Base-by-base conservation (phyloP, 1,140 invertebrate species). In the Drosophila albomicans region DNA sequence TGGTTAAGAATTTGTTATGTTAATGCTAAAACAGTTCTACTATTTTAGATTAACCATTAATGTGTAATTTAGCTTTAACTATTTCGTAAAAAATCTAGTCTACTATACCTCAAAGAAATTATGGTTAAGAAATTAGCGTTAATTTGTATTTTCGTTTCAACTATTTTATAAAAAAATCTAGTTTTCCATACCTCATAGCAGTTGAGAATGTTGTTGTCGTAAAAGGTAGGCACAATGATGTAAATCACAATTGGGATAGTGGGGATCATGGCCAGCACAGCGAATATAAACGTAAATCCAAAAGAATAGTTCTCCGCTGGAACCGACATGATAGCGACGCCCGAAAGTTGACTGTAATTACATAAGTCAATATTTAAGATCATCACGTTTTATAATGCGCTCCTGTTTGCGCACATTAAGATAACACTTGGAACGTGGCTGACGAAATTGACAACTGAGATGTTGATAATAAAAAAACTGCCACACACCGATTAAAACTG, bases 221-320 rank as follows among this genome's bases (percentile, higher is more conserved):
- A 97, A 91, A 98, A 98, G 0, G 98, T 95, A 1, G 97, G 97
- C 13, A 98, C 94, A 85, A 96, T 97, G 6, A 96, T 93, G 25
- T 93, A 93, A 11, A 95, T 94, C 72, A 97, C 94, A 0, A 95
- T 94, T 1, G 96, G 76, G 7, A 96, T 95, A 8, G 96, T 95
- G 4, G 96, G 92, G 13, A 95, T 89, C 84, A 96, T 95, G 2
- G 95, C 93, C 41, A 95, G 81, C 0, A 95, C 87, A 3, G 95
- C 89, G 74, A 95, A 93, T 92, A 94, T 95, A 70, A 95, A 95
- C 79, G 96, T 95, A 0, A 95, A 96, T 0, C 96, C 96, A 81
- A 95, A 96, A 5, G 94, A 93, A 79, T 98, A 98, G 73, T 96
- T 96, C 92, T 98, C 97, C 0, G 96, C 95, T 1, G 97, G 96